A percentile compares a stretch with the other conserved stretches of the same genome.
Evolutionary conservation across 2,888 invertebrate species (phyloP).

Genomic region (Drosophila buzzatii): DNA sequence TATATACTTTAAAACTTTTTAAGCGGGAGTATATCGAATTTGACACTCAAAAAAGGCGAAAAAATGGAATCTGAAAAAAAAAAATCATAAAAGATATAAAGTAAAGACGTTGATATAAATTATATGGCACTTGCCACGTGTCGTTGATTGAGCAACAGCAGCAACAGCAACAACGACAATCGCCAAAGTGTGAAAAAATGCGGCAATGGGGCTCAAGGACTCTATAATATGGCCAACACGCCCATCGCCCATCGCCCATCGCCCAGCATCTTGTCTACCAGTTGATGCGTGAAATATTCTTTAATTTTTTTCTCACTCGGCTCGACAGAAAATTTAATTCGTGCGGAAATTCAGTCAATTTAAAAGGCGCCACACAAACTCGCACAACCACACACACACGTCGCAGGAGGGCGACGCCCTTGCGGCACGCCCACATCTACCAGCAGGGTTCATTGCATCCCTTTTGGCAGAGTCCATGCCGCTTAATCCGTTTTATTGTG

Average conservation of each 20-base stretch:
- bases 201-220: constrained; percentile 55
- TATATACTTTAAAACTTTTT: not conserved
- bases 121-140: constrained; percentile 78
- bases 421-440: constrained; percentile 43
- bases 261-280: constrained; percentile 50
- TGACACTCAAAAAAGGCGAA: constrained; percentile 32
- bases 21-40: constrained; percentile 47
- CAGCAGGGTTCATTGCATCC: constrained; percentile 72
- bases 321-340: constrained; percentile 71
- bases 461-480: constrained; percentile 44
- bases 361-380: constrained; percentile 54
- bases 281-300: constrained; percentile 75
- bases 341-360: constrained; percentile 80
- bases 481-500: constrained; percentile 80
- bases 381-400: constrained; percentile 26
- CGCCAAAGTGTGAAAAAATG: constrained; percentile 75
- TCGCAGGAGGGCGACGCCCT: constrained; percentile 40
- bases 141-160: constrained; percentile 67
- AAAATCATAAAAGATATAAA: constrained; percentile 22
- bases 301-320: constrained; percentile 32
- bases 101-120: constrained; percentile 63
- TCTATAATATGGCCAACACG: constrained; percentile 68
- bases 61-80: constrained; percentile 13
- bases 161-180: constrained; percentile 7
- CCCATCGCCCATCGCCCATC: constrained; percentile 44